Conservation (phyloP, 2,888 invertebrate genomes). For the Caenorhabditis japonica region DNA sequence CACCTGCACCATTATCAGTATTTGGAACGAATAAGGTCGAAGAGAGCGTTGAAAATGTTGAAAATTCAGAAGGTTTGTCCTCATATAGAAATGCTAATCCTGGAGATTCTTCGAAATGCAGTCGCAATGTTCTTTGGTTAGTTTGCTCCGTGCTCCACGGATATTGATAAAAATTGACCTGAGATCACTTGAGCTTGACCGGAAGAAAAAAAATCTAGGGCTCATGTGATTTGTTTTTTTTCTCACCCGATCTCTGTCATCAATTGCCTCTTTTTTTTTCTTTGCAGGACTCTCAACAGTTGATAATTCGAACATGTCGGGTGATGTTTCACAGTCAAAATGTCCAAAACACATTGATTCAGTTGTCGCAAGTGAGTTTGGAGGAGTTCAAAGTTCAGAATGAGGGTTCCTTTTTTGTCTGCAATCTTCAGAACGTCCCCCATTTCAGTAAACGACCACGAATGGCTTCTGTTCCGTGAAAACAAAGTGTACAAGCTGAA, state of each 20-base stretch:
- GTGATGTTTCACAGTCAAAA: conserved; percentile 34
- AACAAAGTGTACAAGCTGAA: conserved; percentile 60
- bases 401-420: neutral
- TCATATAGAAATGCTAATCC: no score
- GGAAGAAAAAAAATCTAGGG: neutral
- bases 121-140: conserved; percentile 18
- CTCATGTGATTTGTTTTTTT: conserved; percentile 12
- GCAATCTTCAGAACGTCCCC: neutral
- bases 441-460: conserved; percentile 59
- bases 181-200: no score
- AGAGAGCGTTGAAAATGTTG: no score
- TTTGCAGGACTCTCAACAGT: conserved; percentile 42
- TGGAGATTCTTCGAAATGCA: conserved; percentile 10
- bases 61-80: no score
- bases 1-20: no score
- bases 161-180: no score
- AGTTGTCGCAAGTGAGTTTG: conserved; percentile 56
- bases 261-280: no score
- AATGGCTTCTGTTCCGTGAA: conserved; percentile 62
- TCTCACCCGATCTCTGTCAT: no score
- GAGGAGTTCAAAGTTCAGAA: neutral
- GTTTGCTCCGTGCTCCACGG: no score
- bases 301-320: conserved; percentile 14
- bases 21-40: no score
- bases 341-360: conserved; percentile 61